These are phyloP conservation scores for Apocheima hispidaria DNA, from an alignment of 2,888 invertebrate genomes.

Conservation along the genomic window DNA sequence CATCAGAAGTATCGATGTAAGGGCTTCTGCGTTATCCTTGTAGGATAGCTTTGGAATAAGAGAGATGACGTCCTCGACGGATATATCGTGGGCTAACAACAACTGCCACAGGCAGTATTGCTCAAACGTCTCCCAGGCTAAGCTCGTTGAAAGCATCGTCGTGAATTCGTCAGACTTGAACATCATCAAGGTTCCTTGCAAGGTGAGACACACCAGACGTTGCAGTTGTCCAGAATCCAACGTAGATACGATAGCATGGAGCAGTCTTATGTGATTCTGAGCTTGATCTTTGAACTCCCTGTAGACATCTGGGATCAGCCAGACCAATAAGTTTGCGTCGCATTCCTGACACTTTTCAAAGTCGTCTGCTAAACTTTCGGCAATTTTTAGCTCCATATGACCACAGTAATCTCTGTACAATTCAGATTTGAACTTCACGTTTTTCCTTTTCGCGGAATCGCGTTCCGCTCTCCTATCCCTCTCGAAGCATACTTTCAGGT, in stretches of 20 bases:
- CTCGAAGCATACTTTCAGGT: constrained; percentile 91
- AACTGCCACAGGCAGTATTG: constrained; percentile 99
- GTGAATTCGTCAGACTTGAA: constrained; percentile 92
- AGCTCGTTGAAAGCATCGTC: constrained; percentile 91
- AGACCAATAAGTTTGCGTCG: constrained; percentile 95
- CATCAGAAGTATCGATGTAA: constrained; percentile 95
- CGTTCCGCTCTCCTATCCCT: constrained; percentile 77
- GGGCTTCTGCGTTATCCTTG: constrained; percentile 95
- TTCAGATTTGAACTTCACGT: constrained; percentile 91
- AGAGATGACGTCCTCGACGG: constrained; percentile 95
- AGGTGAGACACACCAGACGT: constrained; percentile 95
- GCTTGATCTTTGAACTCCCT: constrained; percentile 95
- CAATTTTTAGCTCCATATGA: constrained; percentile 91
- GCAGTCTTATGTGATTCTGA: constrained; percentile 94
- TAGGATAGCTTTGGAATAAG: constrained; percentile 91
- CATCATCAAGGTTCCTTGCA: constrained; percentile 95
- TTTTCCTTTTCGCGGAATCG: constrained; percentile 83
- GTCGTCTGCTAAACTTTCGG: constrained; percentile 91
- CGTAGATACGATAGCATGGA: constrained; percentile 95
- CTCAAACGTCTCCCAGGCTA: constrained; percentile 98
- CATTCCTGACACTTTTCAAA: constrained; percentile 95
- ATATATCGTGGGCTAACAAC: constrained; percentile 96
- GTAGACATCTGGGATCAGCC: constrained; percentile 97
- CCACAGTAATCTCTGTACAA: constrained; percentile 96
- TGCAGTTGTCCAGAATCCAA: constrained; percentile 96